These are phyloP conservation scores for Trochalopteron elliotii DNA, from an alignment of 2,113 vertebrate genomes.

Conservation along the genomic window DNA sequence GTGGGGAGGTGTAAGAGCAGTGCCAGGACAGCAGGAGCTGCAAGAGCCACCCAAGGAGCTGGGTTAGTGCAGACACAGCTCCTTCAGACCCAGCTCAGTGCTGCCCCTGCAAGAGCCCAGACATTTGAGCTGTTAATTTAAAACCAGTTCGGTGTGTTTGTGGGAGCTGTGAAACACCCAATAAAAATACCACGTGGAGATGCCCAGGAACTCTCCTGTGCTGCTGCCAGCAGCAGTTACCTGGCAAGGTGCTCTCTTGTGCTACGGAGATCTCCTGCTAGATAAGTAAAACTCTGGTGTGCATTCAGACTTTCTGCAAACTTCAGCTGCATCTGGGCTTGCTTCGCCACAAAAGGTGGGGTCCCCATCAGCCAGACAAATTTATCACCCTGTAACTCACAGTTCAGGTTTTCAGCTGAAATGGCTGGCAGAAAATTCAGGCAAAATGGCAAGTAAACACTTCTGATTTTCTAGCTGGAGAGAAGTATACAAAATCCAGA, in stretches of 20 bases:
- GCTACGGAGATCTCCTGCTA: neutral
- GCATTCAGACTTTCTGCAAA: neutral
- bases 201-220: neutral
- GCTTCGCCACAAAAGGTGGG: neutral
- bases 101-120: neutral
- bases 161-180: neutral
- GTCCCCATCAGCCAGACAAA: neutral
- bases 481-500: neutral
- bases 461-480: neutral
- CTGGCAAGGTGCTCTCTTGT: neutral
- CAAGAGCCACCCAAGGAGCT: neutral
- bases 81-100: rapidly evolving
- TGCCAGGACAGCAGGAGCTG: neutral
- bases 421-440: neutral
- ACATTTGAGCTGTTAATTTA: neutral
- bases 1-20: neutral
- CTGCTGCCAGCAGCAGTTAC: neutral
- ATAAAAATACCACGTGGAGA: neutral
- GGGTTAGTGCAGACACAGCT: neutral
- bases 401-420: neutral
- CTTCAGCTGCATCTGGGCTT: neutral
- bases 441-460: neutral
- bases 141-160: neutral
- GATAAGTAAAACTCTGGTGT: neutral
- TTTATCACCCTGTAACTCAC: neutral